phyloP scores from a whole-genome alignment of 1,140 invertebrate genomes.

The Cephus cinctus region DNA sequence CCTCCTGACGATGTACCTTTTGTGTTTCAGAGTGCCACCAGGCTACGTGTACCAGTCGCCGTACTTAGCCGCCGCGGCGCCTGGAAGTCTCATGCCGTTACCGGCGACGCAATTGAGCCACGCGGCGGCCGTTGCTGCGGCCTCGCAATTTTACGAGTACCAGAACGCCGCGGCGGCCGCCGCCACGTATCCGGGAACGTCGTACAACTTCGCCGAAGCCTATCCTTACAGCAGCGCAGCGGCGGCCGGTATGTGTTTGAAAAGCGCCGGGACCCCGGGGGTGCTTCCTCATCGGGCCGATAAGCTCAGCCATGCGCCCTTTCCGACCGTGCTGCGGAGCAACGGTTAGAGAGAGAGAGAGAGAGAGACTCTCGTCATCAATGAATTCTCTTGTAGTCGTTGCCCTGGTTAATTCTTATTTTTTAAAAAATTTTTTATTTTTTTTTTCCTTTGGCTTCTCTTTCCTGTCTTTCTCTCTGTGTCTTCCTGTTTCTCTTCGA shows the following conservation, averaged over 20 bases:
- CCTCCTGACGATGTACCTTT: no score
- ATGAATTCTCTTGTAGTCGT: no score
- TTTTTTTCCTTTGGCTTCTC: neutral
- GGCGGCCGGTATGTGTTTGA: constrained; percentile 54
- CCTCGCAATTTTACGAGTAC: constrained; percentile 74
- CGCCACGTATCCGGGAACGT: constrained; percentile 67
- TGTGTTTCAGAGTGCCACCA: constrained; percentile 67
- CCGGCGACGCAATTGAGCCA: constrained; percentile 66
- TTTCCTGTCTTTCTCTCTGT: no score
- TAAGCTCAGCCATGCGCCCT: no score
- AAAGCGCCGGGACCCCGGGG: constrained; percentile 40
- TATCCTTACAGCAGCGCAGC: constrained; percentile 67
- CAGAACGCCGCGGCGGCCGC: constrained; percentile 67
- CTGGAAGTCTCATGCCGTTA: constrained; percentile 64
- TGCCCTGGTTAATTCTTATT: no score
- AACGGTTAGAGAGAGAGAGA: no score
- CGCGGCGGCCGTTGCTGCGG: constrained; percentile 69
- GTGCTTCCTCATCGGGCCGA: no score
- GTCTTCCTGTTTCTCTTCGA: no score
- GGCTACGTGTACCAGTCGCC: constrained; percentile 73
- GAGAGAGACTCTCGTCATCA: no score
- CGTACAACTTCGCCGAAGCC: constrained; percentile 70
- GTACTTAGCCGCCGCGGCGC: constrained; percentile 64
- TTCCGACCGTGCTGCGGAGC: constrained; percentile 47
- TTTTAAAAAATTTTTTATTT: no score